phyloP scores from a whole-genome alignment of 2,797 vertebrate genomes.

The Molossus alvarezi region DNA sequence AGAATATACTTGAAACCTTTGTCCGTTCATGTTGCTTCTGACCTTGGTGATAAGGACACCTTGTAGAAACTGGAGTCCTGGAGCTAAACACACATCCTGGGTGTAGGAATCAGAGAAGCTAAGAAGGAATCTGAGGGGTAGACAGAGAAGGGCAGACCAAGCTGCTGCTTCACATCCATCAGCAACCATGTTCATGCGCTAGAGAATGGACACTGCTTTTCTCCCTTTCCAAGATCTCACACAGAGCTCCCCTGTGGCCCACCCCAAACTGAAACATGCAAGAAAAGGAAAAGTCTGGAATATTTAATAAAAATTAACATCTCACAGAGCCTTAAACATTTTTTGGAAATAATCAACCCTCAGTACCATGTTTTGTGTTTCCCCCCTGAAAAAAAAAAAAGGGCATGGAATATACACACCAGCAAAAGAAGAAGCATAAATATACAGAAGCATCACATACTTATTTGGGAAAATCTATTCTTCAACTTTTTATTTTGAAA shows the following conservation, averaged over 20 bases:
- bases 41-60: not conserved
- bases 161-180: too few species aligned
- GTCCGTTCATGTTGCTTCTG: not conserved
- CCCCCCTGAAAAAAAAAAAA: too few species aligned
- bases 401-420: not conserved
- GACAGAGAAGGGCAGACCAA: too few species aligned
- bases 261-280: too few species aligned
- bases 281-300: too few species aligned
- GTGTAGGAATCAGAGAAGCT: too few species aligned
- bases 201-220: too few species aligned
- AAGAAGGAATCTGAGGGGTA: too few species aligned
- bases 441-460: not conserved
- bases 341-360: not conserved
- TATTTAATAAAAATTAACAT: too few species aligned
- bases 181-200: too few species aligned
- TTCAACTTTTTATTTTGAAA: not conserved
- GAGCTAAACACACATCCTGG: not conserved
- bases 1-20: not conserved
- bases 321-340: not conserved
- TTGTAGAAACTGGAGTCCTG: not conserved
- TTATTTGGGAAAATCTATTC: not conserved
- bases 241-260: too few species aligned
- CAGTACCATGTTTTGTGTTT: not conserved
- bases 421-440: not conserved
- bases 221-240: too few species aligned